Percentiles rank a stretch among this genome's conserved stretches.
Evolutionary conservation across 1,140 invertebrate genomes (phyloP).

Genomic region (Micrasema minimum): DNA sequence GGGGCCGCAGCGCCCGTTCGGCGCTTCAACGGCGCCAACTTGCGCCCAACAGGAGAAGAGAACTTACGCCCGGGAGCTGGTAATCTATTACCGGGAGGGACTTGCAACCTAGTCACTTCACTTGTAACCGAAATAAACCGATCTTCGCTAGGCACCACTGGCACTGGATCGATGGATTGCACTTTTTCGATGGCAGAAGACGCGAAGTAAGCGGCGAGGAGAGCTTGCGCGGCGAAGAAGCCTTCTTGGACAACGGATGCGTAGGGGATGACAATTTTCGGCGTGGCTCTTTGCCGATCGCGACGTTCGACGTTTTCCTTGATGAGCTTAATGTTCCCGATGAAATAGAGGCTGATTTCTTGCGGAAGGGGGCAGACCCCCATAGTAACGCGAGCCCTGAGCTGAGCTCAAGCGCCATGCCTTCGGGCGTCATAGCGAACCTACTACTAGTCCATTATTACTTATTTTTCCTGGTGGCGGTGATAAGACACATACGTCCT

Average conservation of each 20-base stretch:
- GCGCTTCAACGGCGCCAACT: not conserved
- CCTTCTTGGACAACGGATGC: not conserved
- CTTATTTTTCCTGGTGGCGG: no score
- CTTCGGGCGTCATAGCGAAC: slow-evolving; percentile 40
- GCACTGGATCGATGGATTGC: no score
- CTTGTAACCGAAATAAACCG: no score
- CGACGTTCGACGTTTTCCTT: slow-evolving; percentile 6
- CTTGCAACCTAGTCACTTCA: no score
- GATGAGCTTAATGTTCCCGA: not conserved
- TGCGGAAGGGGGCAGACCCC: slow-evolving; percentile 18
- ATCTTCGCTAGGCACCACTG: no score
- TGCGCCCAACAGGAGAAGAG: not conserved
- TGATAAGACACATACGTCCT: not conserved
- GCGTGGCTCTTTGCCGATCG: no score
- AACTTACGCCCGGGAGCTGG: not conserved
- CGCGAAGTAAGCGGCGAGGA: slow-evolving; percentile 12
- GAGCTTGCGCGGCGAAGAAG: slow-evolving; percentile 18
- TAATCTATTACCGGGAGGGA: no score
- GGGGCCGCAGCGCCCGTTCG: not conserved
- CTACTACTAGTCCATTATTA: slow-evolving; percentile 14
- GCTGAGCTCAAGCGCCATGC: slow-evolving; percentile 40
- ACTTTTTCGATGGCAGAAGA: no score
- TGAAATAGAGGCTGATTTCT: not conserved
- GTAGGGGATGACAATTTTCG: not conserved
- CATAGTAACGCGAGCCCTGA: not conserved